Evolutionary conservation across 2,797 vertebrate genomes (phyloP), one percentile per base, ranked within the genome.

Genomic region (Hirundo rustica): DNA sequence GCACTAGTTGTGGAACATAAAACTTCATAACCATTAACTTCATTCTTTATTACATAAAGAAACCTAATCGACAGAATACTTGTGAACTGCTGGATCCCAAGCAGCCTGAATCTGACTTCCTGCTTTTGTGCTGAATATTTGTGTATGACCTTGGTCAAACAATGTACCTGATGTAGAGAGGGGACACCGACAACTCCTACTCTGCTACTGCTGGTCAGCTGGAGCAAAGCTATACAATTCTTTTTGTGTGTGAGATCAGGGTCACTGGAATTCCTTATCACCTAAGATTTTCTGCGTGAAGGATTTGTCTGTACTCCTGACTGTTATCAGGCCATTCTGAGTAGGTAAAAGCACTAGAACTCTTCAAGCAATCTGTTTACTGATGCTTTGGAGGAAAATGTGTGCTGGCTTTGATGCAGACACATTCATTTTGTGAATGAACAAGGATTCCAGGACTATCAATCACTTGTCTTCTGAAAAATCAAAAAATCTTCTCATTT

Each of bases 181-280:
- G 7, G 14, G 58, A 48, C 60, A 85, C 32, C 40, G 84, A 4
- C 38, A 80, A 64, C 20, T 64, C 51, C 61, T 1, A 4, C 42
- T 64, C 5, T 78, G 26, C 44, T 50, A 7, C n/a, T 78, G 25
- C 55, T 3, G 2, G 22, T 75, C 62, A 71, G 27, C 38, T 81
- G 55, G 34, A 90, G 42, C 5, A 5, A 51, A 75, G 29, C 44
- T 61, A 25, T 32, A 10, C 29, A 61, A 17, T 29, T 48, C 13
- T 1, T 58, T 29, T 16, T 44, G 27, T 0, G 0, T 51, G 32
- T 11, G 13, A 77, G 38, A 47, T 50, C 34, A 47, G 45, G 32
- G 36, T 68, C 62, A 75, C 2, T 44, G 47, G 21, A 83, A 82
- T 26, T 80, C 47, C 50, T 85, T 51, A 65, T 6, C 38, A 25